Evolutionary conservation across 2,113 vertebrate species (phyloP).

Genomic region (Odobenus rosmarus): DNA sequence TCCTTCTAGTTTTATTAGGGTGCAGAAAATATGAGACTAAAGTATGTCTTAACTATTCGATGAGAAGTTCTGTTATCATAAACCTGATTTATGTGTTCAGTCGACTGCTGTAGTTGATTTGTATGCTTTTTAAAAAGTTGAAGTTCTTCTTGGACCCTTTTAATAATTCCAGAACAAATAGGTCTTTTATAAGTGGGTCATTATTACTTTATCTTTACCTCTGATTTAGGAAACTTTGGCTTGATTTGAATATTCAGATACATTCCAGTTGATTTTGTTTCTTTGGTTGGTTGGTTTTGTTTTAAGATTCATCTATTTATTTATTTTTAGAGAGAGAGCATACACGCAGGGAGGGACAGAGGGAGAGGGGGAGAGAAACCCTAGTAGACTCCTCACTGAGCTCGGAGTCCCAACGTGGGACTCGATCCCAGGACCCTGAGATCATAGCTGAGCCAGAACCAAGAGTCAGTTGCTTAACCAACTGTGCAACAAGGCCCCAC

Average conservation of each 20-base stretch:
- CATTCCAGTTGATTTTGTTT: neutral
- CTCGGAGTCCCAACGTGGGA: neutral
- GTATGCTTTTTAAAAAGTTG: neutral
- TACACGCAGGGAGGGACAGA: neutral
- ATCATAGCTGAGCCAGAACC: neutral
- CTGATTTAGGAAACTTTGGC: neutral
- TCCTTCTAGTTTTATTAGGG: constrained; percentile 28
- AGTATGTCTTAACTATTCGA: constrained; percentile 8
- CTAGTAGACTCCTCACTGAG: neutral
- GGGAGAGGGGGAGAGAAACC: neutral
- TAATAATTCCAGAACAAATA: neutral
- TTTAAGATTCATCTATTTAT: neutral
- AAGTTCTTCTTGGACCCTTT: neutral
- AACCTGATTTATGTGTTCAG: neutral
- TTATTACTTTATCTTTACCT: constrained; percentile 6
- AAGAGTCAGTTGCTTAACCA: neutral
- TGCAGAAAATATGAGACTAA: constrained; percentile 24
- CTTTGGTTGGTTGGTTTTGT: neutral
- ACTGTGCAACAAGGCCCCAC: neutral
- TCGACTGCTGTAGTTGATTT: neutral
- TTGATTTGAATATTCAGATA: neutral
- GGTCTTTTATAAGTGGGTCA: neutral
- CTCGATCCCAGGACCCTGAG: neutral
- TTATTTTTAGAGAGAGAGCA: neutral
- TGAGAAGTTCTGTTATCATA: constrained; percentile 31